A percentile compares a stretch with the other conserved stretches of the same genome.
Conservation (phyloP, 2,797 vertebrate species). For the Merluccius polli region DNA sequence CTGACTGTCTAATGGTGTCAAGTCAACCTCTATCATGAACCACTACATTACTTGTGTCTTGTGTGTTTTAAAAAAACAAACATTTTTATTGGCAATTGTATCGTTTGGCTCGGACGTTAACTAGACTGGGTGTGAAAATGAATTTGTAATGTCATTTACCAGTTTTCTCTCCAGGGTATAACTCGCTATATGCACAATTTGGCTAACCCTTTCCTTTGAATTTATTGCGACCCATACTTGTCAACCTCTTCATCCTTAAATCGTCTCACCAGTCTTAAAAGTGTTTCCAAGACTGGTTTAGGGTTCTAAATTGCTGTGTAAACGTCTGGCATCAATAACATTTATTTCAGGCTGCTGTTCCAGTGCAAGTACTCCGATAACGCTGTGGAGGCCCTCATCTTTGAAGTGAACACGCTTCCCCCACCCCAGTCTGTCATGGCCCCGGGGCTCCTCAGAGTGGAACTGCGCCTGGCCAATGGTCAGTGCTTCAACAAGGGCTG, state of each 20-base stretch:
- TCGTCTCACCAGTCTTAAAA: not conserved
- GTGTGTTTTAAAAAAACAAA: not conserved
- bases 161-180: too few relatives aligned
- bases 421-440: conserved; percentile 55
- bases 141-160: not conserved
- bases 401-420: conserved; percentile 62
- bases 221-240: not conserved
- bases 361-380: conserved; percentile 67
- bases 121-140: not conserved
- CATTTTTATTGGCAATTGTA: not conserved
- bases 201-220: not conserved
- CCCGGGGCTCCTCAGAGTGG: conserved; percentile 59
- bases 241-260: not conserved
- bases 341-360: conserved; percentile 63
- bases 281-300: not conserved
- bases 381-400: conserved; percentile 54
- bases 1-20: not conserved
- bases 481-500: conserved; percentile 66
- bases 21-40: not conserved
- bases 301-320: not conserved
- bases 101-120: not conserved
- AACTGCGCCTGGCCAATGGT: conserved; percentile 69
- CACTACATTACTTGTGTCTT: not conserved
- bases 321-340: not conserved
- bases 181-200: not conserved